A percentile compares a stretch with the other conserved stretches of the same genome.
These are phyloP conservation scores for Ptilorrhoa leucosticta DNA, from an alignment of 2,113 vertebrate genomes.

Conservation along the genomic window DNA sequence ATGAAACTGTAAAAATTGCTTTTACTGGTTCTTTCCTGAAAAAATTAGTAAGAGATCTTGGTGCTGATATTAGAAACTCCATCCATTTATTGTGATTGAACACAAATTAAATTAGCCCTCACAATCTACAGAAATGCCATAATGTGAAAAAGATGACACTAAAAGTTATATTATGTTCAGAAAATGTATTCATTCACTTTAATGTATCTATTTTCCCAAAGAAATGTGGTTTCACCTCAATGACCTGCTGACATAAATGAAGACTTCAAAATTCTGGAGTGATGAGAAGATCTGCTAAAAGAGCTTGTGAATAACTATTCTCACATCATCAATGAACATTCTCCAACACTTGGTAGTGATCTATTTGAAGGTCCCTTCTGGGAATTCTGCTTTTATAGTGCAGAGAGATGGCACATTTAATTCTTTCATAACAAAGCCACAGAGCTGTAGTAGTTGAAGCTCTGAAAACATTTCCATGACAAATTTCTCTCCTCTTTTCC, in stretches of 20 bases:
- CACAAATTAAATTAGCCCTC: neutral
- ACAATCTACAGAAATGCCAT: neutral
- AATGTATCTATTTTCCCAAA: neutral
- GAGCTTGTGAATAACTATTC: neutral
- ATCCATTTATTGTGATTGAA: neutral
- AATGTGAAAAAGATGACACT: neutral
- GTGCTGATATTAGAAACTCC: neutral
- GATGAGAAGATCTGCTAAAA: neutral
- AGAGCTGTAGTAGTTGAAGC: neutral
- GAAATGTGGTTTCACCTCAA: neutral
- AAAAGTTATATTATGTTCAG: neutral
- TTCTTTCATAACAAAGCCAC: neutral
- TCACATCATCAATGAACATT: neutral
- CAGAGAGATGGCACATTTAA: neutral
- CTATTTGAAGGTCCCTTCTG: neutral
- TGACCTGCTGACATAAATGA: neutral
- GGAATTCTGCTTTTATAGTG: neutral
- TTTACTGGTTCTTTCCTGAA: neutral
- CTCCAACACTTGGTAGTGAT: neutral
- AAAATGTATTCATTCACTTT: neutral
- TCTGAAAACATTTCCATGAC: neutral
- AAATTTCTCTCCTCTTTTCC: neutral
- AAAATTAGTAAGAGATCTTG: neutral
- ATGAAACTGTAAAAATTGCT: neutral
- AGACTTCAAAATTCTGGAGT: neutral